Conservation (phyloP, 2,113 vertebrate genomes). For the Cyprinodon variegatus region DNA sequence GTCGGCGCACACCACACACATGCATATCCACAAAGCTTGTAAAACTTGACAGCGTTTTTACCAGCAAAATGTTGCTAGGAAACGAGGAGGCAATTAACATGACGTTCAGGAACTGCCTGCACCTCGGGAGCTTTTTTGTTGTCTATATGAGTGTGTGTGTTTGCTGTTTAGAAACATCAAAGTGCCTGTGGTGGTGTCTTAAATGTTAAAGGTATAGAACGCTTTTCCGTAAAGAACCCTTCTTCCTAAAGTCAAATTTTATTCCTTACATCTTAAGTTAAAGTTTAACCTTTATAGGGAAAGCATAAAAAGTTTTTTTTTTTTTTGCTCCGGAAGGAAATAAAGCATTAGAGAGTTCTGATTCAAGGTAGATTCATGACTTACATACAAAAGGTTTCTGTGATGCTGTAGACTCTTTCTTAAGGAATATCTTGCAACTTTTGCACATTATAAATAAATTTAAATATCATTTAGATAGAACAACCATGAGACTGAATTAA, state of each 20-base stretch:
- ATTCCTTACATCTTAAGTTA: background rate
- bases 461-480: background rate
- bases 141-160: background rate
- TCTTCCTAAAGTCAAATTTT: slow-evolving; percentile 15
- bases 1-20: slow-evolving; percentile 9
- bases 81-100: slow-evolving; percentile 61
- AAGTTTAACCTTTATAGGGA: slow-evolving; percentile 16
- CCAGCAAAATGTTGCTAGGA: slow-evolving; percentile 63
- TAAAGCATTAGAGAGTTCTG: slow-evolving; percentile 14
- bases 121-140: slow-evolving; percentile 21
- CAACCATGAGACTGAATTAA: too few relatives aligned
- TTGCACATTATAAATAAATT: background rate
- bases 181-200: slow-evolving; percentile 19
- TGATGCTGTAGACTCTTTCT: background rate
- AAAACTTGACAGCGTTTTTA: slow-evolving; percentile 56
- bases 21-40: slow-evolving; percentile 32
- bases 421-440: background rate
- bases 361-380: slow-evolving; percentile 34
- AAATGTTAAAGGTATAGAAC: slow-evolving; percentile 21
- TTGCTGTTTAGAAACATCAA: slow-evolving; percentile 46
- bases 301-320: slow-evolving; percentile 8
- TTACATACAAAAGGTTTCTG: background rate
- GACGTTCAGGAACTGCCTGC: slow-evolving; percentile 13
- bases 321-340: slow-evolving; percentile 6
- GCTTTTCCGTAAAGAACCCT: background rate